A percentile compares a stretch with the other conserved stretches of the same genome.
Conservation (phyloP, 2,797 vertebrate species). For the Eutrigla gurnardus region DNA sequence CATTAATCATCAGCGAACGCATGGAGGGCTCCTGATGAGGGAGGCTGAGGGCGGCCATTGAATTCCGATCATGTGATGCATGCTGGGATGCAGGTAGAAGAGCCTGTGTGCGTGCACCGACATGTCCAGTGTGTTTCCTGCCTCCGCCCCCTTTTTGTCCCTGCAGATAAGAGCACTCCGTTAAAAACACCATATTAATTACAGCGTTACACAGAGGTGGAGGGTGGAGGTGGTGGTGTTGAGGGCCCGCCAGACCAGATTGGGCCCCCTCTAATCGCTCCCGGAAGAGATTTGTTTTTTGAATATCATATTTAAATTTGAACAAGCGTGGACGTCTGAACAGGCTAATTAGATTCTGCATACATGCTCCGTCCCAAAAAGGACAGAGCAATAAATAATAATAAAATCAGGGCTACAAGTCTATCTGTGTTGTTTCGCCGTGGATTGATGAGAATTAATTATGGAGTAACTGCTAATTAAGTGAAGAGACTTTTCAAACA, state of each 20-base stretch:
- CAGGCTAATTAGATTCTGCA: slow-evolving; percentile 63
- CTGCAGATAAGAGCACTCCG: slow-evolving; percentile 65
- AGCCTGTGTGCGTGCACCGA: slow-evolving; percentile 3
- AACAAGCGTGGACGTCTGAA: slow-evolving; percentile 68
- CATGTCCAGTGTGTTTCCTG: slow-evolving; percentile 6
- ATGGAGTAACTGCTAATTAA: slow-evolving; percentile 61
- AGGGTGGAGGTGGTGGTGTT: not conserved
- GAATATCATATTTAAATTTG: slow-evolving; percentile 60
- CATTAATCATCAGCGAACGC: slow-evolving; percentile 68
- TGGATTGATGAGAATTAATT: slow-evolving; percentile 51
- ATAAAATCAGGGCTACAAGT: slow-evolving; percentile 17
- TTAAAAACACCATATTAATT: slow-evolving; percentile 56
- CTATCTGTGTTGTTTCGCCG: slow-evolving; percentile 20
- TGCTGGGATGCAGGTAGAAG: slow-evolving; percentile 44
- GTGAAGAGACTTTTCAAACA: slow-evolving; percentile 57
- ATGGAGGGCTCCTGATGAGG: slow-evolving; percentile 59
- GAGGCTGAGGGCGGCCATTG: slow-evolving; percentile 48
- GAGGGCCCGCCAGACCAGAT: slow-evolving; percentile 19
- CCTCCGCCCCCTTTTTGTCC: slow-evolving; percentile 27
- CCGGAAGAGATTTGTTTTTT: slow-evolving; percentile 44
- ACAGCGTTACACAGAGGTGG: slow-evolving; percentile 36
- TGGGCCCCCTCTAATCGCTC: slow-evolving; percentile 20
- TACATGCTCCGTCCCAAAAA: slow-evolving; percentile 40
- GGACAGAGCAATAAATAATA: not conserved
- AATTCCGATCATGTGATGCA: slow-evolving; percentile 57